Conservation (phyloP, 1,140 invertebrate genomes). For the Eumeta japonica region DNA sequence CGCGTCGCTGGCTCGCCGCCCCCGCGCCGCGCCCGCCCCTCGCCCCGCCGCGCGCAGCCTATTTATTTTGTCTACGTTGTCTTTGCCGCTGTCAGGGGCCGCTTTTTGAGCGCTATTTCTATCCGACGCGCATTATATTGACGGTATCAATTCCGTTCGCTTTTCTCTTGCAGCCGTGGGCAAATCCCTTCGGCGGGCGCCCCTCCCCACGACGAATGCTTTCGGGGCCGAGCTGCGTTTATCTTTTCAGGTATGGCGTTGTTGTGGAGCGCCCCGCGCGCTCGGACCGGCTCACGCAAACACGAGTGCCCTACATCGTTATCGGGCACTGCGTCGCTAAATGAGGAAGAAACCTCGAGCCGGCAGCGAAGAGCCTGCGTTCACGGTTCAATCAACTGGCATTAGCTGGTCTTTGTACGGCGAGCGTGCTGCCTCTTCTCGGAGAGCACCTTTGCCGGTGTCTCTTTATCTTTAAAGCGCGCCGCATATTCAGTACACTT, state of each 20-base stretch:
- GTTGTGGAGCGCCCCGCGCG: background rate
- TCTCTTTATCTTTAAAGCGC: too few relatives aligned
- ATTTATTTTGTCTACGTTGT: conserved; percentile 54
- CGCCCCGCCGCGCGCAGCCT: too few relatives aligned
- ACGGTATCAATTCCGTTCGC: conserved; percentile 43
- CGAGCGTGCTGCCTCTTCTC: conserved; percentile 21
- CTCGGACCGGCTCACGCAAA: conserved; percentile 44
- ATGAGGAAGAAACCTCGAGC: conserved; percentile 48
- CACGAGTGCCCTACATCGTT: conserved; percentile 47
- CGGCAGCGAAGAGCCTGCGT: conserved; percentile 45
- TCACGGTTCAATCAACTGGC: conserved; percentile 54
- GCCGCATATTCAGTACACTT: too few relatives aligned
- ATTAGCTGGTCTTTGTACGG: conserved; percentile 42
- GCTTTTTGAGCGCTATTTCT: conserved; percentile 46
- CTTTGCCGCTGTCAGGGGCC: conserved; percentile 43
- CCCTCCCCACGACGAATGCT: background rate
- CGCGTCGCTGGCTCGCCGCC: conserved; percentile 31
- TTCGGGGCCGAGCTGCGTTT: too few relatives aligned
- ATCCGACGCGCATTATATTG: conserved; percentile 41
- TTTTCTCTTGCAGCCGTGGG: background rate
- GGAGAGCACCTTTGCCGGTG: too few relatives aligned
- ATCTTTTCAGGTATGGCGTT: too few relatives aligned
- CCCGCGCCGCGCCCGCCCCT: conserved; percentile 25
- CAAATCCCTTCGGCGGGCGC: background rate
- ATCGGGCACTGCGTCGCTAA: conserved; percentile 48